Evolutionary conservation across 2,797 vertebrate genomes (phyloP), one percentile per base, ranked within the genome.

Genomic region (Onychomys arenicola): DNA sequence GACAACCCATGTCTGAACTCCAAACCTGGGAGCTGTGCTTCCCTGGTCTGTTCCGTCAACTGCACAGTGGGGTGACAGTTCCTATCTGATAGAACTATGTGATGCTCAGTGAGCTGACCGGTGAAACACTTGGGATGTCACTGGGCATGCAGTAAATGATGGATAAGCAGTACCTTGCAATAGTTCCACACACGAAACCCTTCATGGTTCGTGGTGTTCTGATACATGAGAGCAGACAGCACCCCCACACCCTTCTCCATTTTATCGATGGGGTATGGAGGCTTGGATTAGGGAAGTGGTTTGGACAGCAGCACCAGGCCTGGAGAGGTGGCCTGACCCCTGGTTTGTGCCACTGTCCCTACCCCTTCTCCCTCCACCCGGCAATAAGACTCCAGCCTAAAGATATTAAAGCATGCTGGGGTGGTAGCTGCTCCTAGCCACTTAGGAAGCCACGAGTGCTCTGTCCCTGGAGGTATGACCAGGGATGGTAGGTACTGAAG

Each of bases 1-100:
- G 37, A 55, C 27, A 17, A 27, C 27, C 21, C 67, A 40, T 13
- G 46, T 25, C 17, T 61, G 85, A 61, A 71, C 46, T 73, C 37
- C 63, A 46, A 87, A 80, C 61, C 34, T 86, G 59, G 27, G 17
- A 46, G 17, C 17, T 71, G 21, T 5, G 27, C 21, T 83, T 81
- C 63, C 46, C 65, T 94, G 78, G 7, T 46, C 32, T 37, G 89
- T 94, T 90, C 93, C 76, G 61, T 94, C 43, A 78, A 88, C 87
- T 67, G 23, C 61, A 69, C 49, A 59, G 59, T 67, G 55, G 82
- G 43, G 37, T 92, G 59, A 77, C 91, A 43, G 29, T 89, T 90
- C 13, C 6, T 21, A 40, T 82, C 34, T 95, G 92, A 61, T 32
- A n/a, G 61, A 40, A 32, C 52, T 85, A 49, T 37, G 12, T 83